Percentiles rank a stretch among this genome's conserved stretches.
Evolutionary conservation across 2,888 invertebrate genomes (phyloP).

Genomic region (Drosophila peninsularis): DNA sequence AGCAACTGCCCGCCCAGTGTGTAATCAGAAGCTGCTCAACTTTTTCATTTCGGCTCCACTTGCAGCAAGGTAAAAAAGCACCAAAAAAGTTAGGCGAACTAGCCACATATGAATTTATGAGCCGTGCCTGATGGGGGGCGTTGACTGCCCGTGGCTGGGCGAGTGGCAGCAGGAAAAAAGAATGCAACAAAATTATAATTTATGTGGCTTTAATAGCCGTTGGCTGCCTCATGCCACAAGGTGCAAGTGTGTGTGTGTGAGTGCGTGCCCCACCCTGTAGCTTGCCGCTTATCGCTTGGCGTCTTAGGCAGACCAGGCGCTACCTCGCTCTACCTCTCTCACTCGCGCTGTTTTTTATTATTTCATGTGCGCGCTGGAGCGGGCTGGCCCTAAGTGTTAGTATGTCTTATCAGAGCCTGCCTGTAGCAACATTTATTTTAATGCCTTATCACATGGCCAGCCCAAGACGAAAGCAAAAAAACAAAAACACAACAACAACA

Average conservation of each 20-base stretch:
- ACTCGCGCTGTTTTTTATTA: slow-evolving; percentile 24
- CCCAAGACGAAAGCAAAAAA: slow-evolving; percentile 25
- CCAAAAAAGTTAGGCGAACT: slow-evolving; percentile 49
- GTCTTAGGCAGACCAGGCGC: slow-evolving; percentile 46
- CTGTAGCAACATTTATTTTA: slow-evolving; percentile 79
- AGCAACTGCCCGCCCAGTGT: slow-evolving; percentile 11
- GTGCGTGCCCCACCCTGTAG: slow-evolving; percentile 22
- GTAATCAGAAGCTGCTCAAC: slow-evolving; percentile 50
- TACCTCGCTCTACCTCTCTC: background rate
- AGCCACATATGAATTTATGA: slow-evolving; percentile 79
- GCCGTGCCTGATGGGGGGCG: slow-evolving; percentile 41
- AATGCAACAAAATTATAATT: slow-evolving; percentile 81
- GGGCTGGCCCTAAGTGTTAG: slow-evolving; percentile 41
- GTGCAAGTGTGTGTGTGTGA: slow-evolving; percentile 26
- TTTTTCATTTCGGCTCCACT: slow-evolving; percentile 64
- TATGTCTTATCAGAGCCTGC: slow-evolving; percentile 71
- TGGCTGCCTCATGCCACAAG: slow-evolving; percentile 47
- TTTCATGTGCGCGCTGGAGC: slow-evolving; percentile 25
- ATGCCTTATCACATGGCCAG: slow-evolving; percentile 73
- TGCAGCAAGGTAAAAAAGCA: slow-evolving; percentile 45
- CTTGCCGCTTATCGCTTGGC: slow-evolving; percentile 54
- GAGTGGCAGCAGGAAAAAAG: slow-evolving; percentile 16
- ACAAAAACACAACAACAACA: slow-evolving; percentile 30
- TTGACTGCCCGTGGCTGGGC: slow-evolving; percentile 19
- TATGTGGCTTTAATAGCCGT: slow-evolving; percentile 80